Percentiles rank a stretch among this genome's conserved stretches.
Conservation (phyloP, 2,797 vertebrate genomes). For the Myripristis murdjan region DNA sequence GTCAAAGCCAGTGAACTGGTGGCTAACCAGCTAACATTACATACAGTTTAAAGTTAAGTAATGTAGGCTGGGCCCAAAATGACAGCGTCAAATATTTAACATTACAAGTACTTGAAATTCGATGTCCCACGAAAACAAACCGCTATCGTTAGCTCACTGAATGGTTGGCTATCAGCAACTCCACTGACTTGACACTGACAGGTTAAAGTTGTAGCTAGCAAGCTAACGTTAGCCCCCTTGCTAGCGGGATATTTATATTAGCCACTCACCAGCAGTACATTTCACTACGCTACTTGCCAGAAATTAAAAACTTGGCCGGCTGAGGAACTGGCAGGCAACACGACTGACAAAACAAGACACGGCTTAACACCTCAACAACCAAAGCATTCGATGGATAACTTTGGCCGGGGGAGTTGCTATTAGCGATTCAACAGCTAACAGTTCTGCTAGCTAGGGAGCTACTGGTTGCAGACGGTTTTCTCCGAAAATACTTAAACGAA, state of each 20-base stretch:
- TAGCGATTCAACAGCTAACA: conserved; percentile 66
- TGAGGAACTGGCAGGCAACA: neutral
- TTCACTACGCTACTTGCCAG: neutral
- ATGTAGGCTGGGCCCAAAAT: conserved; percentile 32
- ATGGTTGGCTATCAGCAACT: conserved; percentile 25
- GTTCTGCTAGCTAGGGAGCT: conserved; percentile 25
- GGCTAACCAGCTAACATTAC: conserved; percentile 38
- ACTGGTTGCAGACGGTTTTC: conserved; percentile 65
- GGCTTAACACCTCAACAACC: conserved; percentile 7
- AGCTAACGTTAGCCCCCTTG: conserved; percentile 58
- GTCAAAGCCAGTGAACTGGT: conserved; percentile 44
- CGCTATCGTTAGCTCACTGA: neutral
- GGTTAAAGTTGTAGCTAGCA: conserved; percentile 67
- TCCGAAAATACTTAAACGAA: conserved; percentile 32
- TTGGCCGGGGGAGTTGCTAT: conserved; percentile 62
- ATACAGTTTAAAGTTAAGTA: conserved; percentile 69
- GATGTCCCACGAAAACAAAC: conserved; percentile 2
- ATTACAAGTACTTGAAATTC: neutral
- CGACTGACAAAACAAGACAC: neutral
- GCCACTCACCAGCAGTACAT: conserved; percentile 14
- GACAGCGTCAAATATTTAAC: neutral
- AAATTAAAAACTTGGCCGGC: neutral
- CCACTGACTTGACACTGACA: conserved; percentile 47
- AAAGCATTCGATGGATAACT: conserved; percentile 32
- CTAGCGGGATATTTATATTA: conserved; percentile 54